phyloP scores from a whole-genome alignment of 1,140 invertebrate genomes.

The Bombus superbus region DNA sequence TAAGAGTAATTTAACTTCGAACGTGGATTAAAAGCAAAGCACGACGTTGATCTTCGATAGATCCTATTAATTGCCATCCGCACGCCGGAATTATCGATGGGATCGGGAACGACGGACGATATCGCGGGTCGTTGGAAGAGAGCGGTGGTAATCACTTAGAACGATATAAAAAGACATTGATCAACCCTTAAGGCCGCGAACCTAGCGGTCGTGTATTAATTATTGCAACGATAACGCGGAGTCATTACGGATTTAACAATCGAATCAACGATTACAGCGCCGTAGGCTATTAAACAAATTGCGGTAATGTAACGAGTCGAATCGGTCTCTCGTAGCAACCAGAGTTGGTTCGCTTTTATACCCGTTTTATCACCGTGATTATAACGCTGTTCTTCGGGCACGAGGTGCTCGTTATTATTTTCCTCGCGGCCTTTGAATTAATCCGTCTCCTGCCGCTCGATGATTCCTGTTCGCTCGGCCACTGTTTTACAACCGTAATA shows the following conservation, averaged over 20 bases:
- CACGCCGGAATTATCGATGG: constrained; percentile 53
- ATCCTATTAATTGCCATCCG: constrained; percentile 56
- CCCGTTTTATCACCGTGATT: constrained; percentile 21
- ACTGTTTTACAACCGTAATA: background rate
- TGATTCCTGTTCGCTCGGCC: background rate
- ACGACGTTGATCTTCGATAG: constrained; percentile 49
- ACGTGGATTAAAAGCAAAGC: constrained; percentile 48
- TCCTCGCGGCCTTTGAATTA: background rate
- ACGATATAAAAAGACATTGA: constrained; percentile 58
- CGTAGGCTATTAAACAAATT: constrained; percentile 25
- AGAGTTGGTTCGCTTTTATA: background rate
- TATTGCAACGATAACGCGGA: background rate
- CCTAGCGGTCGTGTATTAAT: constrained; percentile 1
- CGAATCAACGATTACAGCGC: background rate
- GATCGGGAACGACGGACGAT: background rate
- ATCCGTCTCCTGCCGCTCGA: too few species aligned
- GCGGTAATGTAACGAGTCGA: constrained; percentile 19
- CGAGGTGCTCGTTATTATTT: constrained; percentile 17
- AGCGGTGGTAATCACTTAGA: constrained; percentile 29
- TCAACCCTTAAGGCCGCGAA: constrained; percentile 7
- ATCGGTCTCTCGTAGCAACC: constrained; percentile 1
- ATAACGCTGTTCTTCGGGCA: constrained; percentile 2
- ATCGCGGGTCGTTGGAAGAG: background rate
- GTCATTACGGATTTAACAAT: constrained; percentile 8
- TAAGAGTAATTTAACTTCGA: constrained; percentile 51